phyloP scores from a whole-genome alignment of 2,888 invertebrate species.

The Phania funesta region DNA sequence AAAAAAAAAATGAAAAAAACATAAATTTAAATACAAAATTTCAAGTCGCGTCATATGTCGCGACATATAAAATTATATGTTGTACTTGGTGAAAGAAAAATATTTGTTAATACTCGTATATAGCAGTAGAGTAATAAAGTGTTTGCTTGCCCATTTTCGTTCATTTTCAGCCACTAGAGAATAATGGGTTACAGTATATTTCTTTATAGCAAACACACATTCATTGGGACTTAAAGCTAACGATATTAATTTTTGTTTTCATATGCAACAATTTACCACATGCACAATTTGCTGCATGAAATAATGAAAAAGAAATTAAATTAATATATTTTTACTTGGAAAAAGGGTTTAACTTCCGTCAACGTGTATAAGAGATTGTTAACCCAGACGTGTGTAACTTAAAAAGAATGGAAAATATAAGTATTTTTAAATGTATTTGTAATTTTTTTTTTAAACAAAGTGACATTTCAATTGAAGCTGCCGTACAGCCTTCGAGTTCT shows the following conservation, averaged over 20 bases:
- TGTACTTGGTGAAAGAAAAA: conserved; percentile 15
- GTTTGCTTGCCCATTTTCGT: conserved; percentile 9
- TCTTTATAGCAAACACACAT: not conserved
- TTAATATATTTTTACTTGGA: conserved; percentile 30
- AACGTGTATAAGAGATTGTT: not conserved
- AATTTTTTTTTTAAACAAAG: too few species aligned
- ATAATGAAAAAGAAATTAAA: conserved; percentile 40
- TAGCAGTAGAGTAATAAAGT: not conserved
- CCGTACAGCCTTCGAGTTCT: too few species aligned
- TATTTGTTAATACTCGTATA: not conserved
- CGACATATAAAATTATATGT: conserved; percentile 77
- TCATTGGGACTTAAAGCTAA: conserved; percentile 36
- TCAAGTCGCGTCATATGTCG: conserved; percentile 77
- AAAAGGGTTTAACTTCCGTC: conserved; percentile 18
- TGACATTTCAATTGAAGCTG: too few species aligned
- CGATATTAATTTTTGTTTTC: conserved; percentile 16
- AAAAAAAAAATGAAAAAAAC: not conserved
- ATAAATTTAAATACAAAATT: conserved; percentile 35
- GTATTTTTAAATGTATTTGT: too few species aligned
- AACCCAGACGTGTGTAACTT: not conserved
- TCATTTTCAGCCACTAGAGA: conserved; percentile 9
- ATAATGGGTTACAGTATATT: not conserved
- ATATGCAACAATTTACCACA: conserved; percentile 57
- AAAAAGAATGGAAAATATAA: too few species aligned
- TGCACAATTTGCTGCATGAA: conserved; percentile 44